These are phyloP conservation scores for Synergus gifuensis DNA, from an alignment of 2,888 invertebrate species.

Conservation along the genomic window DNA sequence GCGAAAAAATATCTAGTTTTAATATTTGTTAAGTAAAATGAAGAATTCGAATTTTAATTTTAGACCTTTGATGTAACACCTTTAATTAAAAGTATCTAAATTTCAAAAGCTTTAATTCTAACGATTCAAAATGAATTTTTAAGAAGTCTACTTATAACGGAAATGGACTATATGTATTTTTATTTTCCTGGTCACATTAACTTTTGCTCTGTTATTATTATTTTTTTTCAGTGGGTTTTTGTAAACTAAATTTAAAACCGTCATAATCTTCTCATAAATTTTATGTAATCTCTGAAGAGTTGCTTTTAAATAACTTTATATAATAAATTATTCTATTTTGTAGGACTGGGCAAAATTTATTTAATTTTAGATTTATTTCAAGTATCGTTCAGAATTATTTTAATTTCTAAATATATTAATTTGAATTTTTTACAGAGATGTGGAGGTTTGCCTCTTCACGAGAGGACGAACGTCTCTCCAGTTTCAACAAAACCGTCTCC, in stretches of 20 bases:
- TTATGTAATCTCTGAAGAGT: neutral
- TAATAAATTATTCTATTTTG: neutral
- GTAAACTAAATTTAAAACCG: slow-evolving; percentile 11
- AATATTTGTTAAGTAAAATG: no score
- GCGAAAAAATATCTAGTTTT: no score
- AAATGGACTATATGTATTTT: neutral
- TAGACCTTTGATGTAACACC: no score
- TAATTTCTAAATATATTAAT: neutral
- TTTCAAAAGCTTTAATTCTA: no score
- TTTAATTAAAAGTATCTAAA: no score
- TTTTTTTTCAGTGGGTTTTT: neutral
- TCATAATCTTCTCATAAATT: slow-evolving; percentile 8
- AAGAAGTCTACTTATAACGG: neutral
- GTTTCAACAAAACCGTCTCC: slow-evolving; percentile 70
- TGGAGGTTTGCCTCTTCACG: slow-evolving; percentile 72
- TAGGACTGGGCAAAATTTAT: no score
- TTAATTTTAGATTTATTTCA: no score
- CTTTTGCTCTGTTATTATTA: slow-evolving; percentile 2
- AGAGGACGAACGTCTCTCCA: slow-evolving; percentile 75
- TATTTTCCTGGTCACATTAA: neutral
- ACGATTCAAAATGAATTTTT: no score
- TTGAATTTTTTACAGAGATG: slow-evolving; percentile 65
- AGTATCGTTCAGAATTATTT: no score
- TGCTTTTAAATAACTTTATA: neutral
- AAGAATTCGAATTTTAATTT: no score